Base-by-base conservation (phyloP, 2,113 vertebrate species). In the Actinemys pallida region DNA sequence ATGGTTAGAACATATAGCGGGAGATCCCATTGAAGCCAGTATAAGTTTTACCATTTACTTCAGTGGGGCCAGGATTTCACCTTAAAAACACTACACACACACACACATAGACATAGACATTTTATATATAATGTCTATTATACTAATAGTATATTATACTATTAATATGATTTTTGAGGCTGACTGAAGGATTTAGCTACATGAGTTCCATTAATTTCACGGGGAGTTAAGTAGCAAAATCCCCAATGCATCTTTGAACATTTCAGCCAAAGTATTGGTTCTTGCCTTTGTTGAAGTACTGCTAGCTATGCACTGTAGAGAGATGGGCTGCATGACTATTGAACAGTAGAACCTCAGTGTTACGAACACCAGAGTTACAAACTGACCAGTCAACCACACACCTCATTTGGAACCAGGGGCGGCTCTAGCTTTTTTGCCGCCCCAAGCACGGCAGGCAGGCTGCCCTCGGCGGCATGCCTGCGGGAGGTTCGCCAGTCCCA, bases 161-260 rank as follows among this genome's bases (percentile, higher is more conserved):
- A 82, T 14, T 29, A 52, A 22, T 56, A 86, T 87, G 57, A 42
- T 31, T 92, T 83, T 59, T 16, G 78, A 93, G 50, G 45, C 11
- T 45, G 12, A 91, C 13, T 83, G 4, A 69, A 62, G 53, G 93
- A 53, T 90, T 90, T 31, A 78, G 53, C 14, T 19, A 27, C 19
- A 13, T 84, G 89, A 1, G 83, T 94, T 90, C 91, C 92, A 29
- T 81, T 94, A 22, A 81, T 93, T 87, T 93, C 2, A 8, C 39
- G 87, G 83, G 79, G 45, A 83, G 16, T 52, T 92, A 17, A 52
- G 24, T 62, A 84, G 87, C 59, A 57, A 31, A 78, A 56, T 87
- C 53, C 79, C 65, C 35, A 75, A 93, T 42, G 86, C 92, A 78
- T 20, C 81, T 97, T 93, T 87, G 81, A 83, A 95, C 90, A 93